phyloP scores from a whole-genome alignment of 1,140 invertebrate species.

The Trachymyrmex cornetzi region DNA sequence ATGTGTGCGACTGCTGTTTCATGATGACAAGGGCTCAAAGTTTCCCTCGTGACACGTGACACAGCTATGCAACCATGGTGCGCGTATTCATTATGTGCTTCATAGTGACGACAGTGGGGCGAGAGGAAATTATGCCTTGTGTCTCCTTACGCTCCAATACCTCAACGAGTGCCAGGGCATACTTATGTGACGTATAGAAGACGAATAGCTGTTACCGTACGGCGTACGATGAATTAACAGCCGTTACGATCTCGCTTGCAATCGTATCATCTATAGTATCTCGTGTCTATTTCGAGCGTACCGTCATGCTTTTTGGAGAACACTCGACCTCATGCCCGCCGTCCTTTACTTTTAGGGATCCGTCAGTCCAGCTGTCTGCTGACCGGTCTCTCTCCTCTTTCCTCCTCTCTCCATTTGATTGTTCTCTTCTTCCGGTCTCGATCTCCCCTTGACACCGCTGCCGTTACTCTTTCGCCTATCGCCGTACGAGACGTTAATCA shows the following conservation, averaged over 20 bases:
- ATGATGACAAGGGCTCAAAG: slow-evolving; percentile 79
- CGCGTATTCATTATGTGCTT: slow-evolving; percentile 79
- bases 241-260: slow-evolving; percentile 33
- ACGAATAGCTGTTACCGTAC: slow-evolving; percentile 75
- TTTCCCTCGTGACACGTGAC: slow-evolving; percentile 79
- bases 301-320: not conserved
- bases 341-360: slow-evolving; percentile 6
- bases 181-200: slow-evolving; percentile 74
- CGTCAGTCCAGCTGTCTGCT: not conserved
- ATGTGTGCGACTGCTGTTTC: slow-evolving; percentile 73
- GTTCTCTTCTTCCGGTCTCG: slow-evolving; percentile 64
- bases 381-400: slow-evolving; percentile 29
- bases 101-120: not conserved
- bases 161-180: slow-evolving; percentile 62
- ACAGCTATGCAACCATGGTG: slow-evolving; percentile 75
- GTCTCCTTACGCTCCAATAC: slow-evolving; percentile 76
- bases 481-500: slow-evolving; percentile 72
- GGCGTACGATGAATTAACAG: slow-evolving; percentile 70
- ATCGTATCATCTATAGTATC: not conserved
- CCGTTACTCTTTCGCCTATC: slow-evolving; percentile 49
- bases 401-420: slow-evolving; percentile 58
- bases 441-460: slow-evolving; percentile 55
- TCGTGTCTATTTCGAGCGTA: slow-evolving; percentile 16
- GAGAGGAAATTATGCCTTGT: slow-evolving; percentile 78
- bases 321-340: not conserved